Evolutionary conservation across 2,888 invertebrate species (phyloP).

Genomic region (Aproaerema taeniolella): DNA sequence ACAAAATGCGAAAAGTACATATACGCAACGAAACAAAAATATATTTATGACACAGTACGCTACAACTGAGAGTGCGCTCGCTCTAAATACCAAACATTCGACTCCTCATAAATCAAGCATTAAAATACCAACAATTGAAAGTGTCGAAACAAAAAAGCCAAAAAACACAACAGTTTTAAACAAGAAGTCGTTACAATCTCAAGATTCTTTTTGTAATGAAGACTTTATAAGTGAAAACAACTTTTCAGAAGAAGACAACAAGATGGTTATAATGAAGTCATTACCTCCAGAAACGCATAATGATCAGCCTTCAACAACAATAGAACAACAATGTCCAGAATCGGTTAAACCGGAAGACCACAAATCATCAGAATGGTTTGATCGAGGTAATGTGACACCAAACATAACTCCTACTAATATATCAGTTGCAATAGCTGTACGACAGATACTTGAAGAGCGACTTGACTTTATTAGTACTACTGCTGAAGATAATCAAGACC

Average conservation of each 20-base stretch:
- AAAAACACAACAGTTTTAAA: constrained; percentile 26
- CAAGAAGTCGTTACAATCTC: constrained; percentile 25
- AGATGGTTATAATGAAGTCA: no score
- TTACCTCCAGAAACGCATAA: no score
- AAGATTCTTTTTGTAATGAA: constrained; percentile 20
- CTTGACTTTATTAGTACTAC: constrained; percentile 34
- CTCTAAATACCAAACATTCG: constrained; percentile 29
- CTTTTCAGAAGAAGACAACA: no score
- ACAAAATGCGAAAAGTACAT: constrained; percentile 28
- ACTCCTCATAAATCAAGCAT: constrained; percentile 31
- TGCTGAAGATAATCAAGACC: constrained; percentile 21
- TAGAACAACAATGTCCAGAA: no score
- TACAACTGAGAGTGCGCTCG: constrained; percentile 28
- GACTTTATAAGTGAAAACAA: no score
- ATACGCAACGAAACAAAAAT: constrained; percentile 33
- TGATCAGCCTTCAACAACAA: constrained; percentile 4
- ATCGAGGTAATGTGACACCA: constrained; percentile 19
- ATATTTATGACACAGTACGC: constrained; percentile 40
- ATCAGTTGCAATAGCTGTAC: constrained; percentile 34
- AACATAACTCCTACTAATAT: no score
- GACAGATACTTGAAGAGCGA: constrained; percentile 42
- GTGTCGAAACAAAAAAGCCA: constrained; percentile 23
- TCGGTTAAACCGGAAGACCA: constrained; percentile 22
- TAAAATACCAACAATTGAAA: constrained; percentile 29
- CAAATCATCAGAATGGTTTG: constrained; percentile 26